Percentiles rank a stretch among this genome's conserved stretches.
Conservation (phyloP, 2,888 invertebrate species). For the Osmoderma eremita region DNA sequence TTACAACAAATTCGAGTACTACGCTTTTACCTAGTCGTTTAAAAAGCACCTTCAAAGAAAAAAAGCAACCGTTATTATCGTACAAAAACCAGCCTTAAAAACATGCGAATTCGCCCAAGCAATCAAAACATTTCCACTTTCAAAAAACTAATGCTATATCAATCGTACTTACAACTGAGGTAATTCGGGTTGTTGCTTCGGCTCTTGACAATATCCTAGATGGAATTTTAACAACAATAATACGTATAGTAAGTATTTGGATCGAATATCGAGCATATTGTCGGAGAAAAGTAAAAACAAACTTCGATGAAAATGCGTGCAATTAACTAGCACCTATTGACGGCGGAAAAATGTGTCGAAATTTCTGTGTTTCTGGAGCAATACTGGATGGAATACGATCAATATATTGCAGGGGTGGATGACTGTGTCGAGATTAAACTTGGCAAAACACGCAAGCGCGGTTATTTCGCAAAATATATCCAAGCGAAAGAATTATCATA, state of each 20-base stretch:
- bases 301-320: no score
- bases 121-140: no score
- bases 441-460: background rate
- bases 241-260: slow-evolving; percentile 12
- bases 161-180: slow-evolving; percentile 47
- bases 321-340: background rate
- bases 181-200: slow-evolving; percentile 49
- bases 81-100: no score
- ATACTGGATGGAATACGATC: background rate
- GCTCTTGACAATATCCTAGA: slow-evolving; percentile 39
- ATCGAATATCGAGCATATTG: slow-evolving; percentile 9
- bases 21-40: no score
- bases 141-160: no score
- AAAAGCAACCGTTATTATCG: no score
- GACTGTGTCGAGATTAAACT: background rate
- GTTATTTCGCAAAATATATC: no score
- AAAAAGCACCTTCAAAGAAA: no score
- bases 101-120: no score
- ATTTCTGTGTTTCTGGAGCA: slow-evolving; percentile 6
- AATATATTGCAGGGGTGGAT: background rate
- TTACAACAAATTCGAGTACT: no score
- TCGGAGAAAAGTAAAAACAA: background rate
- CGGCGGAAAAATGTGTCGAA: background rate
- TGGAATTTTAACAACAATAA: slow-evolving; percentile 12
- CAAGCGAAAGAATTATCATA: no score